A percentile compares a stretch with the other conserved stretches of the same genome.
Conservation (phyloP, 1,140 invertebrate genomes). For the Camponotus vicinus region DNA sequence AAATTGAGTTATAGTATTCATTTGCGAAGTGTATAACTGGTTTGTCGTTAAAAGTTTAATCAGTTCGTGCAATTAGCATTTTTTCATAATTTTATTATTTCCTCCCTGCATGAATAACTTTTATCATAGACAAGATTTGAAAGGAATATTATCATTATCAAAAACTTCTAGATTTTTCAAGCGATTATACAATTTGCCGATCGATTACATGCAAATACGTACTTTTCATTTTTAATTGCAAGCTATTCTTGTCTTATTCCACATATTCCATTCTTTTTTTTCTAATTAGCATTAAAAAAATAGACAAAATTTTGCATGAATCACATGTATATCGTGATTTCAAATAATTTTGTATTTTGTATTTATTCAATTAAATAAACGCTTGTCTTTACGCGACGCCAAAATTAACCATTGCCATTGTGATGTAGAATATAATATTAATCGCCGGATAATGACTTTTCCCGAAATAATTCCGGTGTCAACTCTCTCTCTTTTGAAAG, state of each 20-base stretch:
- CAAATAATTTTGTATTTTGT: background rate
- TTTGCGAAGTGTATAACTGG: conserved; percentile 31
- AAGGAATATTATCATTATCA: conserved; percentile 8
- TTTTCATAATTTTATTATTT: conserved; percentile 1
- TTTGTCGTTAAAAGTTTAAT: conserved; percentile 43
- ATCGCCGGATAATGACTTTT: conserved; percentile 35
- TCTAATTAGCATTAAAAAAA: background rate
- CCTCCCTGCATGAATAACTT: background rate
- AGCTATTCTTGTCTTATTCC: background rate
- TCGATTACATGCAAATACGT: background rate
- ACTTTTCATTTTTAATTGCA: background rate
- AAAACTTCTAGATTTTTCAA: background rate
- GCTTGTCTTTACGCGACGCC: background rate
- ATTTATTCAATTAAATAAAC: conserved; percentile 31
- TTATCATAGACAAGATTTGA: conserved; percentile 10
- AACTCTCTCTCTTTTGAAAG: conserved; percentile 30
- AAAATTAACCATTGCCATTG: conserved; percentile 19
- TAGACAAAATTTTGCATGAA: background rate
- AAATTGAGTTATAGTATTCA: conserved; percentile 1
- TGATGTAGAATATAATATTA: conserved; percentile 25
- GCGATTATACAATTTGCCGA: background rate
- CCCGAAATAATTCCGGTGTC: conserved; percentile 8
- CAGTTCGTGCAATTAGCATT: conserved; percentile 30
- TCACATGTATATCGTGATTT: background rate
- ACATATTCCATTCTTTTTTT: background rate